These are phyloP conservation scores for Mormyrus proboscirostris DNA, from an alignment of 2,797 vertebrate species.

Conservation along the genomic window DNA sequence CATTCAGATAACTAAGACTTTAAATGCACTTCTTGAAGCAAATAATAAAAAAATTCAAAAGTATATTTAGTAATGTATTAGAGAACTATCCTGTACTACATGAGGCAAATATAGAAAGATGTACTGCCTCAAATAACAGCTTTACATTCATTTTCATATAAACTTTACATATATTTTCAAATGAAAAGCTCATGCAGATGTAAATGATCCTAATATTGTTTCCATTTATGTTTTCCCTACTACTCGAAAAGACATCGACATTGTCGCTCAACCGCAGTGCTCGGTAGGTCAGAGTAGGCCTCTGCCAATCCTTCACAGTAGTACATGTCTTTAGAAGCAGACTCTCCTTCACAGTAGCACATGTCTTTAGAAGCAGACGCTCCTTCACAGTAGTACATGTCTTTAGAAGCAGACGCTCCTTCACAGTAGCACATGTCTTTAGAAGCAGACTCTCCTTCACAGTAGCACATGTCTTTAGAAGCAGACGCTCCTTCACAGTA, in stretches of 20 bases:
- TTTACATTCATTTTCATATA: conserved; percentile 3
- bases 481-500: too few relatives aligned
- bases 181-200: background rate
- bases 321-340: too few relatives aligned
- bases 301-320: too few relatives aligned
- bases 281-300: background rate
- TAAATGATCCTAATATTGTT: background rate
- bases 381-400: too few relatives aligned
- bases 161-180: background rate
- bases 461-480: too few relatives aligned
- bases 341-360: too few relatives aligned
- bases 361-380: too few relatives aligned
- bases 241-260: background rate
- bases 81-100: background rate
- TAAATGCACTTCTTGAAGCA: background rate
- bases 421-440: too few relatives aligned
- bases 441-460: too few relatives aligned
- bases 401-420: too few relatives aligned
- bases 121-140: background rate
- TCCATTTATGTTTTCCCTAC: background rate
- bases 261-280: background rate
- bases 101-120: background rate
- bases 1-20: background rate
- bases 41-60: background rate
- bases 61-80: background rate